Conservation (phyloP, 2,797 vertebrate genomes). For the Mormyrus hasselquistii region DNA sequence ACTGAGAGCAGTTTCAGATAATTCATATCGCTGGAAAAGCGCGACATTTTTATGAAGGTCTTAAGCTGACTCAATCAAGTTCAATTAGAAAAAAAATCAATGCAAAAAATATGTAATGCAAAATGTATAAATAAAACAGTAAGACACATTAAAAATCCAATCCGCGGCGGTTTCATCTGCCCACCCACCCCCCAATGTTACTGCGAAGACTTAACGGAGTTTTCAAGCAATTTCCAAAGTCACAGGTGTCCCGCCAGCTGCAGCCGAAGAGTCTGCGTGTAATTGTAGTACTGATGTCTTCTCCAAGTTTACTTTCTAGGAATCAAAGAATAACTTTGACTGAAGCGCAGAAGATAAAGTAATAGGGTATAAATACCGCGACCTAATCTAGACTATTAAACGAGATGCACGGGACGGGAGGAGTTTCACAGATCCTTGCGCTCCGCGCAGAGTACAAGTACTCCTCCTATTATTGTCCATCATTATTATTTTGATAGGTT, state of each 20-base stretch:
- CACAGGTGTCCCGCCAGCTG: conserved; percentile 3
- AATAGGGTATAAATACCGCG: conserved; percentile 66
- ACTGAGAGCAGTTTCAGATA: neutral
- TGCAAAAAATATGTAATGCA: neutral
- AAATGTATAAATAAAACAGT: neutral
- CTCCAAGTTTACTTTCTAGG: conserved; percentile 32
- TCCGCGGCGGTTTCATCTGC: neutral
- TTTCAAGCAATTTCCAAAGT: neutral
- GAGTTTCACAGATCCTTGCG: conserved; percentile 39
- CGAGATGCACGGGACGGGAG: conserved; percentile 38
- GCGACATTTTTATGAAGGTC: neutral
- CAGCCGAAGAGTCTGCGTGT: neutral
- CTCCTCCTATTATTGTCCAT: conserved; percentile 17
- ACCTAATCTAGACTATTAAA: conserved; percentile 54
- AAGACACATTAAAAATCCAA: neutral
- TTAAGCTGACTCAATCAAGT: neutral
- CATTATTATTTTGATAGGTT: neutral
- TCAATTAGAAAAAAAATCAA: neutral
- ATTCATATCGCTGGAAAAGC: neutral
- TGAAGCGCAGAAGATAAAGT: conserved; percentile 44
- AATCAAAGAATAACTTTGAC: conserved; percentile 49
- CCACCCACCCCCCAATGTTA: neutral
- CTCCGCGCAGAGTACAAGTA: conserved; percentile 28
- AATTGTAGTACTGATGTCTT: neutral
- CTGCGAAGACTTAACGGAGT: neutral